Base-by-base conservation (phyloP, 1,140 invertebrate genomes). In the Euura saliciscinereae region DNA sequence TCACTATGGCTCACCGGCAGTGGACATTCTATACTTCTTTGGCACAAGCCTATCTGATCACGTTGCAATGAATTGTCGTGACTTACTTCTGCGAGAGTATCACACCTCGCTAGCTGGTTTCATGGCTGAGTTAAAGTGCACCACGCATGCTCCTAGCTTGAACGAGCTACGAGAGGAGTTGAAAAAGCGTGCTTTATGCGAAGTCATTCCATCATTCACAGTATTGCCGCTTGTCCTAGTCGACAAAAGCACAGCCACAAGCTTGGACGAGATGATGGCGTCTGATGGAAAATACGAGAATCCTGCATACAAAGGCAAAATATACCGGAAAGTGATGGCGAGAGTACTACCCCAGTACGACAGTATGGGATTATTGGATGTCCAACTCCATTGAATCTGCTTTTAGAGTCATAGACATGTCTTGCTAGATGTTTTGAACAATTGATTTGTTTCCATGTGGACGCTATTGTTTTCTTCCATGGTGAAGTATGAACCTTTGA, bases 11-110 rank as follows among this genome's bases (percentile, higher is more conserved):
- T 88, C 88, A 45, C 89, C 89, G 6, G 88, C 84, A 3, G 69
- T 89, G 2, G 90, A 91, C 79, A 70, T 91, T 0, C 83, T 82
- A 8, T 90, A 90, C 75, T 91, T 90, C 72, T 78, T 90, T 28
- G 82, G 83, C 66, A 89, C 88, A 0, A 90, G 88, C 72, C 71
- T 80, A 5, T 69, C 72, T 5, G 74, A 79, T 8, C 78, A 84
- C 0, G 71, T 85, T 2, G 72, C 79, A 28, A 67, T 77, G 0
- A 73, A 83, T 13, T 75, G 86, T 6, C 81, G 79, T 13, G 81
- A 87, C 5, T 72, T 73, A 0, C 10, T 91, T 1, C 73, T 89
- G 2, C 70, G 83, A 2, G 88, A 88, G 10, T 89, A 89, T 71
- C 76, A 78, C 6, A 44, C 74, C 3, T 77, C 78, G 0, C 75